Evolutionary conservation across 64 coral and sea anemone species (phyloP), one percentile per base, ranked within the genome.

Genomic region (Cladopsammia gracilis): DNA sequence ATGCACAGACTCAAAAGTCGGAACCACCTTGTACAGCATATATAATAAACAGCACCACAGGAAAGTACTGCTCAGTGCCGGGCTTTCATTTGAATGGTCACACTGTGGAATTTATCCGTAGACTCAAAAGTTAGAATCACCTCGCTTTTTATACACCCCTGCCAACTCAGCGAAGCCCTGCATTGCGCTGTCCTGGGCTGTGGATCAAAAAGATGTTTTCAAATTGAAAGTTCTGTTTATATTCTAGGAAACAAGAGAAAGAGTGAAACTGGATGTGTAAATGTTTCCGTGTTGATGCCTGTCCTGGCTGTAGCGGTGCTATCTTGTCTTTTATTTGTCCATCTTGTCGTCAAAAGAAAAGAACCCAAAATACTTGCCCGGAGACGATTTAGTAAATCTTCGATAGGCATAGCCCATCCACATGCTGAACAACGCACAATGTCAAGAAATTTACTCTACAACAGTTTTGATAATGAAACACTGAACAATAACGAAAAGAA

Each of bases 261-360:
- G 15, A 3, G 25, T 14, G 72, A 12, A 48, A 64, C 60, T 67
- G 80, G 80, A 50, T 84, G 80, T 47, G 62, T 84, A 1, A 84
- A 84, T 42, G 47, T 84, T 0, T 84, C 80, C 1, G 45, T 84
- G 9, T 19, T 84, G 20, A 84, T 84, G 80, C 80, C 80, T 67
- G 80, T 84, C 7, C 46, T 84, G 62, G 80, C 80, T 19, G 80
- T 84, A 3, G 61, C 80, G 3, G 80, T 84, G 7, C 62, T 84
- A 4, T 84, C 62, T 25, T 66, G 44, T 12, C 60, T 84, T n/a
- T 62, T 84, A 1, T 65, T 84, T 25, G 62, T 84, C 18, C 80
- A 84, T 68, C 80, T 84, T 49, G 19, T 84, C 6, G 13, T 49
- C 43, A 67, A 18, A 68, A 44, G 62, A 11, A 84, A 67, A 19